Base-by-base conservation (phyloP, 1,140 invertebrate genomes). In the Drosophila insularis region DNA sequence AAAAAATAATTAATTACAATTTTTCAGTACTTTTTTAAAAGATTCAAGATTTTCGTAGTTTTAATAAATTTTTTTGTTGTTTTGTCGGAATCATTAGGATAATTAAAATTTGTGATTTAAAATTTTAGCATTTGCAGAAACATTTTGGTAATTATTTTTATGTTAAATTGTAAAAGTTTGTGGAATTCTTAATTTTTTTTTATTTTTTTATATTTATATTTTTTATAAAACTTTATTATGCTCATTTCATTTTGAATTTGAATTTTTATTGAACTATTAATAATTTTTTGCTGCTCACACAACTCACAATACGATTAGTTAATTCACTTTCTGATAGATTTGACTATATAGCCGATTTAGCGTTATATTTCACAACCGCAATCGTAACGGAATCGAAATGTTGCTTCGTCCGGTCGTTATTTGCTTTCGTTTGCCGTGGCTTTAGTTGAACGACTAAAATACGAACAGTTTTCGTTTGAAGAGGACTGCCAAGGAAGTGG, bases 381-480 rank as follows among this genome's bases (percentile, higher is more conserved):
- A 13, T 37, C 43, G 43, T 21, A 50, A 21, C 17, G 43, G 10
- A 50, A 50, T 10, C 17, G 55, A 58, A 58, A 19, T 14, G 55
- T 14, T 35, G 55, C 27, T 35, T 32, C 32, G 14, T 17, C 55
- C 27, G 27, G n/a, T 37, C 32, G 31, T 37, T 14, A 19, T 58
- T 58, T 66, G 76, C 69, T 74, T 84, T 78, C 73, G 80, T 63
- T 74, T 77, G 76, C 84, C 56, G 78, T 77, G 84, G 84, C 84
- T 80, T 68, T 74, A 63, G 70, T 78, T 84, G 77, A 80, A 84
- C 80, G 84, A 87, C 84, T 87, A 64, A 80, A 31, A 63, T 40
- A 78, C 63, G 59, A 58, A 61, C 71, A 21, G 43, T 17, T 50
- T 50, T 21, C 8, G 43, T 50, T 58, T 63, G 66, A 66, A 23